These are phyloP conservation scores for Tuta absoluta DNA, from an alignment of 2,888 invertebrate species.

Conservation along the genomic window DNA sequence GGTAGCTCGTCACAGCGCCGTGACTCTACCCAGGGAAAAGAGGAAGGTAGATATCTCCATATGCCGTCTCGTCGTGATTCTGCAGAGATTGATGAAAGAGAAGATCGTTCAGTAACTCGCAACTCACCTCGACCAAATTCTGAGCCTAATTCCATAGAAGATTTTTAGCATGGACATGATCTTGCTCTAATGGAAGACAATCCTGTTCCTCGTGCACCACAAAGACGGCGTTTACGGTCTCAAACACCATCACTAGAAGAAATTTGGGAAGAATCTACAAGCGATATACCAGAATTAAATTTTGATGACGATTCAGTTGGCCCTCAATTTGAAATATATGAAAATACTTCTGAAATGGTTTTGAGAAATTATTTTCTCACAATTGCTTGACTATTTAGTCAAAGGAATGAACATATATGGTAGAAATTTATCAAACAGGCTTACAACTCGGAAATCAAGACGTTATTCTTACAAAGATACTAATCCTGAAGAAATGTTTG, in stretches of 20 bases:
- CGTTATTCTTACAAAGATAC: conserved; percentile 10
- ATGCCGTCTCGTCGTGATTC: no score
- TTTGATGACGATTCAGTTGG: background rate
- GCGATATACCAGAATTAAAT: background rate
- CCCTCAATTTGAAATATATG: background rate
- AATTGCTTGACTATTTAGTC: conserved; percentile 6
- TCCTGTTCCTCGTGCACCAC: no score
- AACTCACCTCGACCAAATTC: no score
- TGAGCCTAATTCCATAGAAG: no score
- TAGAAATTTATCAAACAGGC: background rate
- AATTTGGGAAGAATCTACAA: background rate
- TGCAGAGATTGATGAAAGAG: no score
- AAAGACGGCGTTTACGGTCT: background rate
- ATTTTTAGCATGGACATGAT: no score
- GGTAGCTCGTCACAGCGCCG: no score
- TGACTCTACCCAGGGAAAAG: no score
- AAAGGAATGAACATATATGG: background rate
- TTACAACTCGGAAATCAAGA: conserved; percentile 5
- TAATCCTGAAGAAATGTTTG: conserved; percentile 7
- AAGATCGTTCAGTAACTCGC: no score
- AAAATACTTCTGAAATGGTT: conserved; percentile 5
- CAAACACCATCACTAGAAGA: background rate
- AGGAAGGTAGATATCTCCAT: no score
- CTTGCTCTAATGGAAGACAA: no score
- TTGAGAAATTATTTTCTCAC: background rate